phyloP scores from a whole-genome alignment of 2,113 vertebrate species.

The Merops nubicus region DNA sequence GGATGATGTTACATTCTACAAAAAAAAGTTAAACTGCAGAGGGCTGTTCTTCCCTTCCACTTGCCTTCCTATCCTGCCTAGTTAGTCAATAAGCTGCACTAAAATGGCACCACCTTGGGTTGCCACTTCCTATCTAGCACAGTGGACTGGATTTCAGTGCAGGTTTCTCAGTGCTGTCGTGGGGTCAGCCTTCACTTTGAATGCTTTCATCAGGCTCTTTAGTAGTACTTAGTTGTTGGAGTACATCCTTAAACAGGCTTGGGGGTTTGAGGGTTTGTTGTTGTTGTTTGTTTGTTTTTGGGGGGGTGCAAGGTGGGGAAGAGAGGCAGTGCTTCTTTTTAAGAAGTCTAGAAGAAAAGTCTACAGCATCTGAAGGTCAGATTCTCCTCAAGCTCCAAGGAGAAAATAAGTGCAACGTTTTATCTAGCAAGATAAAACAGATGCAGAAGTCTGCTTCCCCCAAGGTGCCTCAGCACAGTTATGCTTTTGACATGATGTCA shows the following conservation, averaged over 20 bases:
- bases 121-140: background rate
- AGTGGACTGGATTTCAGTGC: background rate
- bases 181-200: background rate
- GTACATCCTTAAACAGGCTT: background rate
- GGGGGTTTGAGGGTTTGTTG: no score
- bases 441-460: background rate
- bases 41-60: background rate
- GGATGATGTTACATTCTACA: background rate
- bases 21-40: background rate
- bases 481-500: background rate
- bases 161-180: background rate
- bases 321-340: background rate
- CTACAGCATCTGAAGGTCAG: background rate
- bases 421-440: background rate
- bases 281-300: background rate
- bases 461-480: background rate
- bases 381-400: background rate
- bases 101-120: background rate
- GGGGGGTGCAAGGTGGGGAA: background rate
- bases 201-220: background rate
- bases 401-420: background rate
- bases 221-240: background rate
- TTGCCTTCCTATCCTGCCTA: background rate
- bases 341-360: background rate
- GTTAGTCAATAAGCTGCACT: background rate